Conservation (phyloP, 1,140 invertebrate genomes). For the Oryctes rhinoceros region DNA sequence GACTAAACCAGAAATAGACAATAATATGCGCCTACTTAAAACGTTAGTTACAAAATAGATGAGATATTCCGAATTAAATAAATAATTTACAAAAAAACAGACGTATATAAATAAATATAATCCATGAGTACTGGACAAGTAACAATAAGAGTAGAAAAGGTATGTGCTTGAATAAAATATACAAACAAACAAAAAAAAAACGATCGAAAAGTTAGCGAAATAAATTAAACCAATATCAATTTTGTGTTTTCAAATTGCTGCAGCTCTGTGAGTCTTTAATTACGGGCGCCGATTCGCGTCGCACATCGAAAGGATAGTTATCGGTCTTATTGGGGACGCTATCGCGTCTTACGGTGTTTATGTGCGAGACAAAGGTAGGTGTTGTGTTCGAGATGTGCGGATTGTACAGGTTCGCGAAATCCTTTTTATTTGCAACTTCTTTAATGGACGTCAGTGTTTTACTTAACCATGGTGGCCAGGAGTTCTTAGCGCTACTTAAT, state of each 20-base stretch:
- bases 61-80: not conserved
- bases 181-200: not conserved
- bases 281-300: conserved; percentile 54
- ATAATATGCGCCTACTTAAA: too few relatives aligned
- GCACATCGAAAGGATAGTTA: conserved; percentile 47
- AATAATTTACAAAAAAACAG: not conserved
- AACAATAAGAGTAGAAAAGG: not conserved
- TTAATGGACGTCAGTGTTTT: conserved; percentile 76
- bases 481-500: conserved; percentile 79
- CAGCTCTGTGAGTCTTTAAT: conserved; percentile 60
- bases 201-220: conserved; percentile 10
- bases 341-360: conserved; percentile 54
- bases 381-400: conserved; percentile 47
- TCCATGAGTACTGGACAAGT: not conserved
- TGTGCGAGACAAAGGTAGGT: conserved; percentile 59
- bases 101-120: not conserved
- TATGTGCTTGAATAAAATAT: not conserved
- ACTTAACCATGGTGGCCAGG: conserved; percentile 87
- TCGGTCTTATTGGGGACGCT: conserved; percentile 54
- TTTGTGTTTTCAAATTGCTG: conserved; percentile 58
- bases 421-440: conserved; percentile 60
- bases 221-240: conserved; percentile 49
- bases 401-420: conserved; percentile 52
- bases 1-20: too few relatives aligned
- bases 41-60: not conserved